Conservation (phyloP, 1,140 invertebrate genomes). For the Drosophila mayri region DNA sequence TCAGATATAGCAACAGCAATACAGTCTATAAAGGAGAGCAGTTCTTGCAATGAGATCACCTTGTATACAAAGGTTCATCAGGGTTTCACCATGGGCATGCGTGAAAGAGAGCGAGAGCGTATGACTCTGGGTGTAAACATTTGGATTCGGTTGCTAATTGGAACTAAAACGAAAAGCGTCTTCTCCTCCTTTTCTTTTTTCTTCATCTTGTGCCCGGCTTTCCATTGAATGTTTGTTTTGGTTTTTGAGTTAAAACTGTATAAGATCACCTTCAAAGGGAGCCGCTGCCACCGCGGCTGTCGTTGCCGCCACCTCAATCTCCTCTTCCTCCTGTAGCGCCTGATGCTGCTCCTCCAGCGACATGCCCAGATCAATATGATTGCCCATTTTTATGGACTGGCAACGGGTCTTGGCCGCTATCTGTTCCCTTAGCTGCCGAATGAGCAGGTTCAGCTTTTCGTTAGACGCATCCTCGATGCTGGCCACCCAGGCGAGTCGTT, state of each 20-base stretch:
- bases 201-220: constrained; percentile 5
- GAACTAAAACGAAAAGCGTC: constrained; percentile 35
- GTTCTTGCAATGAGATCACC: neutral
- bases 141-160: constrained; percentile 9
- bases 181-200: neutral
- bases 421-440: constrained; percentile 88
- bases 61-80: neutral
- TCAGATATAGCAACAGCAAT: neutral
- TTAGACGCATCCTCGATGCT: constrained; percentile 94
- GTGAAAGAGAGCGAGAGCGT: constrained; percentile 27
- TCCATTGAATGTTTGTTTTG: constrained; percentile 5
- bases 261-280: constrained; percentile 86
- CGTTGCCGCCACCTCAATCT: constrained; percentile 1
- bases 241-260: constrained; percentile 77
- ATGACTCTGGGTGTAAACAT: constrained; percentile 1
- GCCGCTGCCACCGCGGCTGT: neutral
- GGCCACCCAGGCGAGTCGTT: constrained; percentile 95
- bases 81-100: neutral
- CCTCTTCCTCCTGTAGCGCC: constrained; percentile 11
- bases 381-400: constrained; percentile 58
- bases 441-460: constrained; percentile 91
- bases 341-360: constrained; percentile 10
- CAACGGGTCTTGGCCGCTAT: constrained; percentile 84
- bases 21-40: no score
- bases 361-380: constrained; percentile 72